Conservation (phyloP, 2,113 vertebrate genomes). For the Poeciliopsis retropinna region DNA sequence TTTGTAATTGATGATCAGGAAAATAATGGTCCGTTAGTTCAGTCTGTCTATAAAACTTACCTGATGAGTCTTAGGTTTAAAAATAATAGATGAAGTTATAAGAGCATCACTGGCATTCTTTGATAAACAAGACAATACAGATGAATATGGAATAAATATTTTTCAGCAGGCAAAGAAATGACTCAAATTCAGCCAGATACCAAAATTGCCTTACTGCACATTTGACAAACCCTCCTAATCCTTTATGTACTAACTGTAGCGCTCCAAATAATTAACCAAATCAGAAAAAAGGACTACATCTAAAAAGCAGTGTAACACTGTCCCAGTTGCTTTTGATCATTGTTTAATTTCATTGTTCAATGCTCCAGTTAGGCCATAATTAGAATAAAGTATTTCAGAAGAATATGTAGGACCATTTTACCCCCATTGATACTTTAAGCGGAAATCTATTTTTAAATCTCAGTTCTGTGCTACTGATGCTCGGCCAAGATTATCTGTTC, state of each 20-base stretch:
- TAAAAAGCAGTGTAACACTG: neutral
- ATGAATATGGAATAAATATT: neutral
- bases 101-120: too few relatives aligned
- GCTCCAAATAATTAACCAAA: neutral
- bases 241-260: neutral
- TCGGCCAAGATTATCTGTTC: neutral
- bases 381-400: neutral
- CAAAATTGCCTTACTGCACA: neutral
- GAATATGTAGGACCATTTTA: neutral
- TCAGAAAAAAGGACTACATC: neutral
- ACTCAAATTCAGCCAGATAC: neutral
- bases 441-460: neutral
- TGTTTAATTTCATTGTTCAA: neutral
- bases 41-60: too few relatives aligned
- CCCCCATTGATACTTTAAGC: neutral
- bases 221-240: neutral
- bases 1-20: too few relatives aligned
- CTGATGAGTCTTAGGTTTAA: too few relatives aligned
- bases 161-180: neutral
- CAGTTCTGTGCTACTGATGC: neutral
- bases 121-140: too few relatives aligned
- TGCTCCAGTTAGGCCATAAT: neutral
- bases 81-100: too few relatives aligned
- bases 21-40: too few relatives aligned
- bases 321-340: too few relatives aligned